Evolutionary conservation across 2,888 invertebrate species (phyloP), one percentile per base, ranked within the genome.

Genomic region (Limnephilus auricula): DNA sequence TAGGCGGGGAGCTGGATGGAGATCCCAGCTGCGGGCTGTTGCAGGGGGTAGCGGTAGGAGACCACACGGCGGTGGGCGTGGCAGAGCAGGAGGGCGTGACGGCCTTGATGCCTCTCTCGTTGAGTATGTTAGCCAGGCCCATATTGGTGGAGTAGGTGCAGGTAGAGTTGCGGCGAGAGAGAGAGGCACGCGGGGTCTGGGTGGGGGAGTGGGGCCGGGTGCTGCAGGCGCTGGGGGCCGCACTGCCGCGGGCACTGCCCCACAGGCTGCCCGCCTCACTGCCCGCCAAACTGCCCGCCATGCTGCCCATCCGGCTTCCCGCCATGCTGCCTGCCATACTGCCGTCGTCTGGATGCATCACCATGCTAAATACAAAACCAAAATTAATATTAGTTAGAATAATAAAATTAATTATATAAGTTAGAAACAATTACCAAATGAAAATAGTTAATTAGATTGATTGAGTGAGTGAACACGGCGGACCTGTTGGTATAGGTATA

Each of bases 271-370:
- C 94, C 98, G 97, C 94, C 96, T 97, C 95, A 80, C 96, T 96
- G 93, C 96, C 96, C 94, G 96, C 96, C 90, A 96, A 95, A 94
- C 95, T 96, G 93, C 96, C 96, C 45, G 95, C 94, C 37, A 95
- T 95, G 82, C 96, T 96, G 93, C 96, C 96, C 94, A 96, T 96
- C 89, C 96, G 96, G 94, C 96, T 96, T 93, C 96, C 96, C 93
- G 96, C 96, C 50, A 97, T 95, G 94, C 97, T 97, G 93, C 96
- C 95, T 80, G 97, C 97, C 93, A 96, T 96, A 91, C 97, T 97
- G 91, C 97, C 97, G 94, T 98, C 98, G 94, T 98, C 98, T 0
- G 99, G 99, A 95, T 99, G 99, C 95, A 98, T 96, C 30, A 99
- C 98, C 92, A 97, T 98, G 94, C 99, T 98, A 94, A 92, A 93